A percentile compares a stretch with the other conserved stretches of the same genome.
phyloP scores from a whole-genome alignment of 1,140 invertebrate species.

The Lordiphosa clarofinis region DNA sequence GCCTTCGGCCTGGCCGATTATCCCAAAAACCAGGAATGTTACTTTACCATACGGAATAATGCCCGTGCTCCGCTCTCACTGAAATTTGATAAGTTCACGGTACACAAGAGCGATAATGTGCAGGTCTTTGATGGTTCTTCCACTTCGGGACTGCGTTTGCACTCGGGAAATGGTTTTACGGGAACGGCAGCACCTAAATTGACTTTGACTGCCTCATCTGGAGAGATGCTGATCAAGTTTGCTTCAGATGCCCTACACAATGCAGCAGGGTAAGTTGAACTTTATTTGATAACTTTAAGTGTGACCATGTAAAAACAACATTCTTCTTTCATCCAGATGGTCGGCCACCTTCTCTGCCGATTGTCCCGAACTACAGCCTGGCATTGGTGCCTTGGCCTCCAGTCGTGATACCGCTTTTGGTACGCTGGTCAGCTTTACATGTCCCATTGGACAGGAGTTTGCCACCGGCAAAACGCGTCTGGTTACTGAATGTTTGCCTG shows the following conservation, averaged over 20 bases:
- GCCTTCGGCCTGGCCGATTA: conserved; percentile 91
- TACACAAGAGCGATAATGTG: conserved; percentile 92
- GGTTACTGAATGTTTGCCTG: conserved; percentile 90
- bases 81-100: conserved; percentile 91
- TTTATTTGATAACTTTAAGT: no score
- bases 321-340: no score
- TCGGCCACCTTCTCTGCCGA: conserved; percentile 95
- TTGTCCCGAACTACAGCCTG: conserved; percentile 91
- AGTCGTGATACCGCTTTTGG: conserved; percentile 95
- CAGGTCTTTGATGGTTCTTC: conserved; percentile 94
- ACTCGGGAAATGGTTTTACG: conserved; percentile 93
- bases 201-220: conserved; percentile 94
- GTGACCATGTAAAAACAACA: no score
- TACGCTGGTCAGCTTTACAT: conserved; percentile 93
- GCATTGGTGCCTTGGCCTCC: conserved; percentile 92
- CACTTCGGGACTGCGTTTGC: conserved; percentile 90
- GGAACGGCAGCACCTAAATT: conserved; percentile 87
- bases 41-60: conserved; percentile 92
- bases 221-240: conserved; percentile 94
- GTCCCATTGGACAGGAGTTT: conserved; percentile 96
- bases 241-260: conserved; percentile 92
- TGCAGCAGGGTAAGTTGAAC: conserved; percentile 80
- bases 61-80: conserved; percentile 90
- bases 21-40: conserved; percentile 95
- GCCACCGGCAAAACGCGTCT: conserved; percentile 92